phyloP scores from a whole-genome alignment of 2,888 invertebrate species.

The Cataglyphis livida region DNA sequence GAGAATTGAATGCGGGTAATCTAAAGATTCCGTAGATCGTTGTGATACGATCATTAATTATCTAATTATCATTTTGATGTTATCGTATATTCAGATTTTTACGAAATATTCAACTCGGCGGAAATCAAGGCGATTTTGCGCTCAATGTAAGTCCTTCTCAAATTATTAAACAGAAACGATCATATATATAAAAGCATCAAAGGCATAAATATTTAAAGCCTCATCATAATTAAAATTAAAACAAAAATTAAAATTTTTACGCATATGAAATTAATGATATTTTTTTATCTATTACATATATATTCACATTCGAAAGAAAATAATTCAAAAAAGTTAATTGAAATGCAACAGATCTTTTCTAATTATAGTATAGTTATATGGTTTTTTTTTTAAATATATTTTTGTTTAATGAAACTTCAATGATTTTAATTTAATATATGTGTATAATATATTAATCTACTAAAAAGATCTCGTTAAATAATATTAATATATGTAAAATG shows the following conservation, averaged over 20 bases:
- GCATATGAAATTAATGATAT: background rate
- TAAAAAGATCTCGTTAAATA: background rate
- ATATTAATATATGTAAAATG: conserved; percentile 10
- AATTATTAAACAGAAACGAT: background rate
- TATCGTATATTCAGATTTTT: conserved; percentile 23
- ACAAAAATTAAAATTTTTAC: background rate
- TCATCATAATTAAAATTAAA: background rate
- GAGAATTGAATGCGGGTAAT: conserved; percentile 29
- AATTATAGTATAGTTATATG: background rate
- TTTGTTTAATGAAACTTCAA: background rate
- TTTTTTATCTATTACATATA: background rate
- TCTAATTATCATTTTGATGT: conserved; percentile 2
- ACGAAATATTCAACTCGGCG: background rate
- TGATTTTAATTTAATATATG: background rate
- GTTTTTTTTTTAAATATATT: background rate
- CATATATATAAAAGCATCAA: background rate
- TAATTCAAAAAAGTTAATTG: background rate
- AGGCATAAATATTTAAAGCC: conserved; percentile 6
- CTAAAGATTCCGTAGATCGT: conserved; percentile 1
- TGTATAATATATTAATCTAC: background rate
- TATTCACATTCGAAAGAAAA: background rate
- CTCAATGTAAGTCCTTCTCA: background rate
- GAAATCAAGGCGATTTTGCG: background rate
- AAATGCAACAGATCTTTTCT: background rate
- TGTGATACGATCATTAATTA: conserved; percentile 19